Conservation (phyloP, 1,140 invertebrate species). For the Sweltsa coloradensis region DNA sequence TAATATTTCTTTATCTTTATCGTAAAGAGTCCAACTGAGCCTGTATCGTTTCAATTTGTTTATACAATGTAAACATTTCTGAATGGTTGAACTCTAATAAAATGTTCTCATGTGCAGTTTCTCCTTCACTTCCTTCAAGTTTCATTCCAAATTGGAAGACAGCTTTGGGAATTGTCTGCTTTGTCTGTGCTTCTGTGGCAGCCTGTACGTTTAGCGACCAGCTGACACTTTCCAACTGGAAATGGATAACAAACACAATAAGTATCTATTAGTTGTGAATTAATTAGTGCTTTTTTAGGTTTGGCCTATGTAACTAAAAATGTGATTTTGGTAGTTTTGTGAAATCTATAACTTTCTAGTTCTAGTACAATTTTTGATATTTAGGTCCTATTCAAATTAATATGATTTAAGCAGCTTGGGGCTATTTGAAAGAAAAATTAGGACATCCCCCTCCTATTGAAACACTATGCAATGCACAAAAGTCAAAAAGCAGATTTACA, state of each 20-base stretch:
- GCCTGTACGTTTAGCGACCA: slow-evolving; percentile 14
- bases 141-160: slow-evolving; percentile 6
- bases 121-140: not conserved
- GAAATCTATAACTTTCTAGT: no score
- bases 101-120: not conserved
- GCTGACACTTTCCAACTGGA: slow-evolving; percentile 15
- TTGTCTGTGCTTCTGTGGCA: not conserved
- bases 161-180: slow-evolving; percentile 3
- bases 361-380: no score
- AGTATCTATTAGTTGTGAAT: not conserved
- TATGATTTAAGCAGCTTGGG: no score
- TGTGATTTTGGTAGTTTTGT: no score
- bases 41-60: slow-evolving; percentile 6
- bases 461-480: no score
- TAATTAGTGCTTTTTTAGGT: not conserved
- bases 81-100: not conserved
- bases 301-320: not conserved
- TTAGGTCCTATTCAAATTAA: no score
- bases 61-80: slow-evolving; percentile 5
- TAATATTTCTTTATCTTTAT: no score
- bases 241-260: not conserved
- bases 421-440: no score
- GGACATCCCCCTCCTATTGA: no score
- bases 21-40: slow-evolving; percentile 1
- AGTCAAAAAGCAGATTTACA: no score